Conservation (phyloP, 2,888 invertebrate genomes). For the Tipula helvola region DNA sequence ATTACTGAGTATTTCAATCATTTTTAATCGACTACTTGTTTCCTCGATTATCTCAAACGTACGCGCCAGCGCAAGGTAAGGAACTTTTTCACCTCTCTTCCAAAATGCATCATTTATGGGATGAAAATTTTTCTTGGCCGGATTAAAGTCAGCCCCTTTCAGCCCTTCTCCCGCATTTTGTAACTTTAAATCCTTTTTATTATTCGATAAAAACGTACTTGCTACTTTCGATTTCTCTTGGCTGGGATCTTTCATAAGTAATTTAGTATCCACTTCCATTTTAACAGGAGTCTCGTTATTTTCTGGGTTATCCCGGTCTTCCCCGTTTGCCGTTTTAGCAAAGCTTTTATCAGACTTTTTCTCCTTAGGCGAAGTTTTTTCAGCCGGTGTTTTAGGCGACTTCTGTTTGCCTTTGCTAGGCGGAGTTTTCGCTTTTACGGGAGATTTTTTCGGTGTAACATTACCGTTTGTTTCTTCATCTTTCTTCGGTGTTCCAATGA, state of each 20-base stretch:
- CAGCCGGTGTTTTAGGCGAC: background rate
- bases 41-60: conserved; percentile 86
- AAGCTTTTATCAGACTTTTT: conserved; percentile 18
- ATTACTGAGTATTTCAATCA: conserved; percentile 82
- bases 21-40: conserved; percentile 73
- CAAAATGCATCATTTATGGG: conserved; percentile 76
- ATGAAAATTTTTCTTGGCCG: conserved; percentile 59
- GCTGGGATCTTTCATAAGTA: background rate
- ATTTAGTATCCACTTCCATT: conserved; percentile 8
- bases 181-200: conserved; percentile 20
- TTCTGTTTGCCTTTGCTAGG: background rate
- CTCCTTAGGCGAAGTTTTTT: background rate
- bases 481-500: conserved; percentile 4
- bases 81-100: conserved; percentile 62
- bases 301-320: conserved; percentile 18
- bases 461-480: background rate
- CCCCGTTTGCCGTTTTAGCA: conserved; percentile 15
- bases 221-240: conserved; percentile 7
- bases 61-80: conserved; percentile 81
- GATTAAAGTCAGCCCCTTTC: conserved; percentile 48
- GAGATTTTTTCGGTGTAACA: background rate
- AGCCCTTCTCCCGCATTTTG: conserved; percentile 21
- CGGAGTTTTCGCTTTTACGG: background rate
- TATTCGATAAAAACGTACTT: conserved; percentile 8
- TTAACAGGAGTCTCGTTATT: conserved; percentile 19